A percentile compares a stretch with the other conserved stretches of the same genome.
These are phyloP conservation scores for Euzetes globulus DNA, from an alignment of 2,888 invertebrate species.

Conservation along the genomic window DNA sequence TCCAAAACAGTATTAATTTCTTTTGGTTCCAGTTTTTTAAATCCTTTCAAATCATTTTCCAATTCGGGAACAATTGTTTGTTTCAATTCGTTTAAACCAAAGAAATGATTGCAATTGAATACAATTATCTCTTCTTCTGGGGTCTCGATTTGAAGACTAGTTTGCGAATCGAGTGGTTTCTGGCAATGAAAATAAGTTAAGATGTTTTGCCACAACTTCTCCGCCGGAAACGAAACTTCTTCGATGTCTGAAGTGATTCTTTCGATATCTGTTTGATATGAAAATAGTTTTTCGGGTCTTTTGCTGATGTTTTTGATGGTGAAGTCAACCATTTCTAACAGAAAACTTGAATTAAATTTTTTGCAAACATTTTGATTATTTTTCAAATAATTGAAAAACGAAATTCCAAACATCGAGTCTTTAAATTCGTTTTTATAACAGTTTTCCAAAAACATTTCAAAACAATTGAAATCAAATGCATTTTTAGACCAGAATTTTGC, in stretches of 20 bases:
- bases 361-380: neutral
- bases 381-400: constrained; percentile 19
- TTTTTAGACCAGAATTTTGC: neutral
- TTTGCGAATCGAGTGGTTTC: neutral
- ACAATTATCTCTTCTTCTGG: constrained; percentile 2
- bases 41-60: neutral
- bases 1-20: neutral
- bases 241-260: constrained; percentile 15
- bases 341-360: neutral
- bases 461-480: neutral
- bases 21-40: neutral
- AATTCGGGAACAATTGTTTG: constrained; percentile 2
- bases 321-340: constrained; percentile 17
- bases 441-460: neutral
- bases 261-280: constrained; percentile 10
- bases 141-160: neutral
- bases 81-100: neutral
- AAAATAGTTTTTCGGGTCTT: neutral
- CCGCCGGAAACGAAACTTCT: constrained; percentile 18
- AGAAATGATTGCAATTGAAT: constrained; percentile 10
- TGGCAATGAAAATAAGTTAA: neutral
- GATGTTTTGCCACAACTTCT: constrained; percentile 27
- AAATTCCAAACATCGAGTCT: constrained; percentile 25
- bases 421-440: constrained; percentile 5
- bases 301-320: neutral